Evolutionary conservation across 1,140 invertebrate genomes (phyloP), one percentile per base, ranked within the genome.

Genomic region (Nomia melanderi): DNA sequence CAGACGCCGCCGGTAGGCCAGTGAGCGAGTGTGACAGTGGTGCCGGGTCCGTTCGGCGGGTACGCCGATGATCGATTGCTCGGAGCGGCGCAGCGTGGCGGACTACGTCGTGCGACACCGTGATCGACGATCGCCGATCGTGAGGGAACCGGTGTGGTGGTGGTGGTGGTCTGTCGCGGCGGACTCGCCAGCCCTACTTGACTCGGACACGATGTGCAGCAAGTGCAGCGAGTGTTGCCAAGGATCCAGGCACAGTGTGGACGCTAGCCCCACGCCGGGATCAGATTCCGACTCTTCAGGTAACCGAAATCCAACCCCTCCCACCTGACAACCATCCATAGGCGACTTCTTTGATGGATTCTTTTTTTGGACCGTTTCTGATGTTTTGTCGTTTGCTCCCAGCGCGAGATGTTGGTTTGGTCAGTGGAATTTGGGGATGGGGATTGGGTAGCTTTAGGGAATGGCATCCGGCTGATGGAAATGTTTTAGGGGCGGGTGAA

Each of bases 211-310:
- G 86, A 93, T 93, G 92, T 93, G 92, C 85, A 92, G 91, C 85
- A 92, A 92, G 83, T 92, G 92, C 87, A 91, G 90, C 82, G 92
- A 92, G 83, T 92, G 92, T 83, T 92, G 91, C 84, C 91, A 91
- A 83, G 90, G 90, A 76, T 89, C 90, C 57, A 88, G 91, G 71
- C 88, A 91, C 72, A 91, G 90, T 62, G 88, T 89, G 77, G 88
- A 92, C 60, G 87, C 88, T 70, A 92, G 91, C 82, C 90, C 91
- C 33, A 88, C 90, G 27, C 88, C 89, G 56, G 91, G 89, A 82
- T 90, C 87, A 47, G 88, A 92, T 86, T 90, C 90, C 67, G 90
- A 92, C 60, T 36, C 83, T 63, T 91, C 90, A 91, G 91, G 91
- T 92, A 90, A 89, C 71, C 70, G 1, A 12, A 39, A 44, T 44